phyloP scores from a whole-genome alignment of 2,797 vertebrate genomes.

The Moxostoma hubbsi region DNA sequence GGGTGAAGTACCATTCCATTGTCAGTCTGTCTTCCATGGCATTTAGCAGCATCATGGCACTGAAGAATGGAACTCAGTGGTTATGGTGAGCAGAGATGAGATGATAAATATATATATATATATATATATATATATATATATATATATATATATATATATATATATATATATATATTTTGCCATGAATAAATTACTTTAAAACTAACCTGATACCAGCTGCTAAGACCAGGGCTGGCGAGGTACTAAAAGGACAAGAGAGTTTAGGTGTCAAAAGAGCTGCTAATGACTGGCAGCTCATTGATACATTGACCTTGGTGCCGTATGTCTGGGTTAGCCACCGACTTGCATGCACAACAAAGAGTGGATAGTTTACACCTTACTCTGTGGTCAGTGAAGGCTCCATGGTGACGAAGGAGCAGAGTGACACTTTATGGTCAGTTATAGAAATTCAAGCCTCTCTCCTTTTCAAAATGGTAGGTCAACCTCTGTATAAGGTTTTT shows the following conservation, averaged over 20 bases:
- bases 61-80: constrained; percentile 26
- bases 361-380: constrained; percentile 51
- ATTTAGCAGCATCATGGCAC: constrained; percentile 49
- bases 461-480: neutral
- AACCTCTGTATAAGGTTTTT: too few species aligned
- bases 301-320: constrained; percentile 25
- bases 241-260: constrained; percentile 26
- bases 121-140: too few species aligned
- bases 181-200: neutral
- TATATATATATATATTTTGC: neutral
- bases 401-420: constrained; percentile 52
- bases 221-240: constrained; percentile 21
- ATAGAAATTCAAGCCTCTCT: constrained; percentile 14
- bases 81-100: constrained; percentile 18
- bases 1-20: constrained; percentile 56
- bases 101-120: too few species aligned
- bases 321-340: constrained; percentile 44
- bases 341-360: constrained; percentile 42
- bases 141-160: too few species aligned
- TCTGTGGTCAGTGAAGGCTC: constrained; percentile 47
- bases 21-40: constrained; percentile 51
- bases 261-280: constrained; percentile 47
- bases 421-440: constrained; percentile 47
- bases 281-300: constrained; percentile 47
- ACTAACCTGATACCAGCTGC: constrained; percentile 2